Evolutionary conservation across 2,113 vertebrate genomes (phyloP).

Genomic region (Tetrax tetrax): DNA sequence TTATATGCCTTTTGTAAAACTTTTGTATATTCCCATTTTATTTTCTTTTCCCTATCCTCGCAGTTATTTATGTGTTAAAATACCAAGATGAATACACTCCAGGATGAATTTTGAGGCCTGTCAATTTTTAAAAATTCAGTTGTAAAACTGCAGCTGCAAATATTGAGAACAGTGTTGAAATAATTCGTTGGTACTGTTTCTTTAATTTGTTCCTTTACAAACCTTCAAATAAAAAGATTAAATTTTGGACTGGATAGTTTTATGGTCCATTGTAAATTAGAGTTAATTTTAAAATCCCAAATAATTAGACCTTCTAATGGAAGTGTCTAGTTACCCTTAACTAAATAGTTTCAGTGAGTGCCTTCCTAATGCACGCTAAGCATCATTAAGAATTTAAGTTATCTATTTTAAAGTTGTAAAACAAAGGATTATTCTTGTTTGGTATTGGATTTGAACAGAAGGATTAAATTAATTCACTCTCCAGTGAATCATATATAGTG

Average conservation of each 20-base stretch:
- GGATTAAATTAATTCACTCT: constrained; percentile 47
- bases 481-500: background rate
- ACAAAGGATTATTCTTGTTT: constrained; percentile 45
- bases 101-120: background rate
- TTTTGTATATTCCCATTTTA: background rate
- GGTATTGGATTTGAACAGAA: constrained; percentile 40
- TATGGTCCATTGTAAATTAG: background rate
- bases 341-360: constrained; percentile 11
- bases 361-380: background rate
- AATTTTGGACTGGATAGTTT: constrained; percentile 17
- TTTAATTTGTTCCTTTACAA: background rate
- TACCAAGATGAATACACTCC: background rate
- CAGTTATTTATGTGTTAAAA: background rate
- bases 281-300: constrained; percentile 40
- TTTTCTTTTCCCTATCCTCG: background rate
- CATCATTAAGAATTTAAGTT: constrained; percentile 38
- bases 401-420: constrained; percentile 58
- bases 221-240: background rate
- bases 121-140: background rate
- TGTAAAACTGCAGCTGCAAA: background rate
- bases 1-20: background rate
- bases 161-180: background rate
- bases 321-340: constrained; percentile 26
- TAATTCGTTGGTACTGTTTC: background rate
- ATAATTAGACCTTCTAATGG: constrained; percentile 34